Evolutionary conservation across 2,797 vertebrate species (phyloP), one percentile per base, ranked within the genome.

Genomic region (Cephalopachus bancanus): DNA sequence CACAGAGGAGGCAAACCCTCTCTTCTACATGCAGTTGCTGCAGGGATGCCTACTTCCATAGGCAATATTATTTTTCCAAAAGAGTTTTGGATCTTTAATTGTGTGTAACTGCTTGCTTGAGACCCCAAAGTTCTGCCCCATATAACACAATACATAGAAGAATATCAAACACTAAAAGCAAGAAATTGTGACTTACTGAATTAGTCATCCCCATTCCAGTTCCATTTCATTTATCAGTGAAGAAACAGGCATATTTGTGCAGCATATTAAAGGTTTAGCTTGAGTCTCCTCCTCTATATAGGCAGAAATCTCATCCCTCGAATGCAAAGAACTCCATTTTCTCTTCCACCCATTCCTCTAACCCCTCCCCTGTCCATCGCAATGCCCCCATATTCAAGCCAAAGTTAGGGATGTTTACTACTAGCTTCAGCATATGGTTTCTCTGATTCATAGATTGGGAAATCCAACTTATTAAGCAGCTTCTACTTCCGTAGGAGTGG

Each of bases 191-290:
- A 95, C 95, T 98, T 93, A 96, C 16, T 1, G 80, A 97, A 98
- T 98, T 96, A 96, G 95, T 98, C 98, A 98, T 78, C 94, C 94
- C 80, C 49, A 80, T 95, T 0, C 75, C 83, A 76, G 92, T 97
- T 97, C 94, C 24, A 91, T 98, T 98, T 98, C 88, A 98, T 98
- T 98, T 97, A 95, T 98, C 97, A 97, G 84, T 98, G 97, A 98
- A 98, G 97, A 98, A 98, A 97, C 72, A 98, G 97, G 89, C 80
- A 53, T n/a, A 93, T 97, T 98, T 98, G 93, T 97, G 89, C 85
- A 94, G 81, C 86, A 91, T 97, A 94, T 94, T 97, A 81, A 91
- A 83, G 93, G 67, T 94, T 94, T 49, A 93, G 59, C 88, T 74
- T 67, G 57, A 78, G 30, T 90, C 33, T 86, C 15, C 49, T 15